Base-by-base conservation (phyloP, 1,140 invertebrate species). In the Sycobia sp. region DNA sequence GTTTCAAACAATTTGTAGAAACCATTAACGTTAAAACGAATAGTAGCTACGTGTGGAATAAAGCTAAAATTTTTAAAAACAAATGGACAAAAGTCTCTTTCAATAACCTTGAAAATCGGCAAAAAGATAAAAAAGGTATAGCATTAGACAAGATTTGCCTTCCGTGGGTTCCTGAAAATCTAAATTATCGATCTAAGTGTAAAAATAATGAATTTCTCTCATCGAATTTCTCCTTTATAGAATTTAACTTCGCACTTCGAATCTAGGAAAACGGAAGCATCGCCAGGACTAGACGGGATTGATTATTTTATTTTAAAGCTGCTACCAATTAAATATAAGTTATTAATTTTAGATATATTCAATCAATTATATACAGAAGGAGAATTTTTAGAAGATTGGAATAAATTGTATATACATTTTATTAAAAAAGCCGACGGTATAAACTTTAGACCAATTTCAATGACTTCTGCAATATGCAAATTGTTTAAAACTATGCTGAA, bases 381-480 rank as follows among this genome's bases (percentile, higher is more conserved):
- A 4, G 9, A 4, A 0, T 69, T 66, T 38, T 57, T n/a, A n/a
- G n/a, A n/a, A n/a, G n/a, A n/a, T n/a, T n/a, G n/a, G n/a, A n/a
- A n/a, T n/a, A 22, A 58, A 10, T 46, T 22, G 11, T 53, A 34
- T 38, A 50, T 66, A 18, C 63, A 62, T 22, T 58, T 65, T 25
- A 60, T 67, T 14, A 46, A 46, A 3, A 63, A 64, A 22, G 23
- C 25, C 18, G 56, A 68, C 23, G 23, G 46, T 13, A 44, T 36
- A 4, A 68, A 55, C 13, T 49, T 59, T 3, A 46, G 61, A 49
- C 68, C 68, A 7, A 67, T 65, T 16, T 44, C 57, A 3, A 47
- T 69, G 11, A 56, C 68, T 7, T 62, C 66, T 55, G 20, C n/a
- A n/a, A n/a, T n/a, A n/a, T n/a, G n/a, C n/a, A n/a, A n/a, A n/a